Evolutionary conservation across 2,113 vertebrate genomes (phyloP).

Genomic region (Malurus melanocephalus): DNA sequence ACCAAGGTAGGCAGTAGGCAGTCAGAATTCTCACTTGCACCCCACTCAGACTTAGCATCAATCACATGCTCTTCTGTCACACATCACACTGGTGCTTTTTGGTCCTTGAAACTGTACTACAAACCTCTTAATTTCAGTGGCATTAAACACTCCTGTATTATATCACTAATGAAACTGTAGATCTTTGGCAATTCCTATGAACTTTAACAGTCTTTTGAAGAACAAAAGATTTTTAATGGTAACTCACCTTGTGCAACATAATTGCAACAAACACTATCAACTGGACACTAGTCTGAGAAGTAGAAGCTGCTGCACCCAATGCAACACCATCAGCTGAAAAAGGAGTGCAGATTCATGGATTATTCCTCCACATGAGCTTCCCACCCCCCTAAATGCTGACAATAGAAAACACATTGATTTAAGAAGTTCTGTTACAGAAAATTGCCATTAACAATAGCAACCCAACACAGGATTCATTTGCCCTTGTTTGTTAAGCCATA

Average conservation of each 20-base stretch:
- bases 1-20: not conserved
- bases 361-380: not conserved
- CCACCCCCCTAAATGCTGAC: not conserved
- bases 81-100: not conserved
- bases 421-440: not conserved
- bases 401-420: not conserved
- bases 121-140: not conserved
- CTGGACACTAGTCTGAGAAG: constrained; percentile 96
- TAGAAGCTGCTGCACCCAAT: constrained; percentile 95
- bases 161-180: not conserved
- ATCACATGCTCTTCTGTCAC: not conserved
- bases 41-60: not conserved
- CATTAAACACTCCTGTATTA: not conserved
- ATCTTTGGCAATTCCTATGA: not conserved
- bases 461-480: not conserved
- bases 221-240: not conserved
- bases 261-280: constrained; percentile 98
- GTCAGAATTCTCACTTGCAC: not conserved
- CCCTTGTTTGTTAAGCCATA: not conserved
- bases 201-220: not conserved
- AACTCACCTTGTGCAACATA: constrained; percentile 96
- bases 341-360: not conserved
- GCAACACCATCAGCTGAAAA: constrained; percentile 92
- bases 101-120: not conserved
- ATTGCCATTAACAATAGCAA: not conserved